Conservation (phyloP, 2,888 invertebrate species). For the Mythimna impura region DNA sequence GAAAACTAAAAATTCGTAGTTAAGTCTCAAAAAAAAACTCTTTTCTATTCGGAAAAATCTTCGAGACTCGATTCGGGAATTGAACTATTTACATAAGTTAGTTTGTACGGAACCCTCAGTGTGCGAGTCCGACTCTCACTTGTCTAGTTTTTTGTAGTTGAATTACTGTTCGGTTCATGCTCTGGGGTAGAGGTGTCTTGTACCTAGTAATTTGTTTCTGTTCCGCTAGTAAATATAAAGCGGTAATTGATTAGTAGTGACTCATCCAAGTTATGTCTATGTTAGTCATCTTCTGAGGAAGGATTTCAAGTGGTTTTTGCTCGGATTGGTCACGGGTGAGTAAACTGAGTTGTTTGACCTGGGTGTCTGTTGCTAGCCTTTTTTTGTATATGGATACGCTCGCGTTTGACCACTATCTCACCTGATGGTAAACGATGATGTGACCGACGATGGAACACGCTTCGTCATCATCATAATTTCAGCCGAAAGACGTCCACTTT, state of each 20-base stretch:
- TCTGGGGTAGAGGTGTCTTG: neutral
- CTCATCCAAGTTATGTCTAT: conserved; percentile 23
- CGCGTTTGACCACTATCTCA: no score
- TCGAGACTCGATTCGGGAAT: no score
- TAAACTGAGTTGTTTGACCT: conserved; percentile 28
- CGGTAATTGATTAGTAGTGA: conserved; percentile 49
- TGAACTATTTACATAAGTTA: no score
- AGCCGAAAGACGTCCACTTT: no score
- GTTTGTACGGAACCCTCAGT: no score
- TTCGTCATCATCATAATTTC: no score
- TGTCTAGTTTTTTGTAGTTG: neutral
- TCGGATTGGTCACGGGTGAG: neutral
- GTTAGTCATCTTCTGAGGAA: conserved; percentile 34
- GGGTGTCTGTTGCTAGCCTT: neutral
- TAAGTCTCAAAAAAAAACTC: no score
- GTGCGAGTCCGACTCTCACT: no score
- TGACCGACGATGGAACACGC: no score
- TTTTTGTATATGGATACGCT: neutral
- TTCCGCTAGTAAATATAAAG: conserved; percentile 29
- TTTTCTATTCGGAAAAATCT: no score
- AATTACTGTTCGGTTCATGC: conserved; percentile 3
- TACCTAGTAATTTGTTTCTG: conserved; percentile 28
- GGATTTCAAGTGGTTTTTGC: conserved; percentile 33
- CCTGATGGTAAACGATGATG: no score
- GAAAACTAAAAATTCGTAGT: no score